Percentiles rank a stretch among this genome's conserved stretches.
Conservation (phyloP, 2,797 vertebrate species). For the Oreochromis grahami region DNA sequence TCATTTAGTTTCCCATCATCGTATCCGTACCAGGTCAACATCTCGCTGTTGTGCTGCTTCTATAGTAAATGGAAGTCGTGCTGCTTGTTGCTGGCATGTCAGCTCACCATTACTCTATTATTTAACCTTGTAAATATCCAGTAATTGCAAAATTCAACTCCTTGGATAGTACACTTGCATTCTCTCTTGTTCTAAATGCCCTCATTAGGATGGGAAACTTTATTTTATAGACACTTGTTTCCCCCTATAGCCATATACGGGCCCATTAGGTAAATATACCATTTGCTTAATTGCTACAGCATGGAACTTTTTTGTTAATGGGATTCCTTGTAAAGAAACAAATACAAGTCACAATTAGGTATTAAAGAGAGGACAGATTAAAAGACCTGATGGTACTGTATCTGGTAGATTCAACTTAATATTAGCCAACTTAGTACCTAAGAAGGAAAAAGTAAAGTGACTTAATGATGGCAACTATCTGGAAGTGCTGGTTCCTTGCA, state of each 20-base stretch:
- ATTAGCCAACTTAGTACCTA: neutral
- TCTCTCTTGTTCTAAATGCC: conserved; percentile 18
- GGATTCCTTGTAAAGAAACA: conserved; percentile 38
- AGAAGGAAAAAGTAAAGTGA: neutral
- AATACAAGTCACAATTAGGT: conserved; percentile 23
- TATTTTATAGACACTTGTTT: conserved; percentile 60
- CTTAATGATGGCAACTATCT: neutral
- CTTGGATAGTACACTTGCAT: conserved; percentile 25
- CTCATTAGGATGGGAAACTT: conserved; percentile 52
- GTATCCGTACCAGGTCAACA: neutral
- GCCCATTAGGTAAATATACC: conserved; percentile 58
- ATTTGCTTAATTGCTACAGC: conserved; percentile 57
- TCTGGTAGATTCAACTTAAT: neutral
- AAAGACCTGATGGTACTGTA: neutral
- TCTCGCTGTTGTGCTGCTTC: neutral
- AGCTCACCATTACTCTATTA: conserved; percentile 32
- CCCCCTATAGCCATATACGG: conserved; percentile 50
- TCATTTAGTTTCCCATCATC: neutral
- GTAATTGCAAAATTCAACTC: conserved; percentile 41
- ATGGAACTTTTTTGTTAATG: conserved; percentile 49
- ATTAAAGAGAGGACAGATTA: conserved; percentile 7
- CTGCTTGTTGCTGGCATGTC: conserved; percentile 26
- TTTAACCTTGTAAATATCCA: conserved; percentile 56
- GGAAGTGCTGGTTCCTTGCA: neutral
- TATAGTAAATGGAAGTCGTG: conserved; percentile 4